Evolutionary conservation across 2,797 vertebrate genomes (phyloP), one percentile per base, ranked within the genome.

Genomic region (Notamacropus eugenii): DNA sequence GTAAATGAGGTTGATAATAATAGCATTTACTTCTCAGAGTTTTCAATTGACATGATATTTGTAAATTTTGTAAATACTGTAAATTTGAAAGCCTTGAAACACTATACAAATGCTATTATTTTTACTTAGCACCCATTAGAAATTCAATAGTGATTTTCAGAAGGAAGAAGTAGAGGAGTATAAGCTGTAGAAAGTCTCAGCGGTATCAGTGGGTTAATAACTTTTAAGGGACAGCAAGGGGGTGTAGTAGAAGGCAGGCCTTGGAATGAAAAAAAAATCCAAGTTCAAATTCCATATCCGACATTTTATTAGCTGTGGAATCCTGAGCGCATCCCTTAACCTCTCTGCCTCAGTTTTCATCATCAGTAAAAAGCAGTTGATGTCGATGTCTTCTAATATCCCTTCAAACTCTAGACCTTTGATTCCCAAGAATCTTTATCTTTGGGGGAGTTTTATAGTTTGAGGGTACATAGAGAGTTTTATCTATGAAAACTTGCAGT

Each of bases 401-500:
- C 31, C 29, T 46, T 46, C 2, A 1, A 82, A 10, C 1, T 82
- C 22, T 82, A 46, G 4, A 55, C 54, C 94, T 92, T 46, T 56
- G 19, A 46, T 46, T 91, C 55, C 29, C 0, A 90, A 87, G 56
- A 34, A 62, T 91, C 28, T 56, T 56, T 27, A 91, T 93, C 91
- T 96, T 96, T 91, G 87, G 0, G 87, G 0, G 93, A 93, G 74
- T 91, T 16, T 94, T 96, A 22, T 16, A 40, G 59, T 95, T 95
- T 56, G n/a, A 91, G 93, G 46, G 94, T 34, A 92, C 1, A 56
- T 34, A 10, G 40, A 24, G 6, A 27, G 54, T 93, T 91, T 93
- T 56, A 92, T 74, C n/a, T 96, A 14, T 13, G 90, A 93, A 97
- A 91, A 92, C 95, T 93, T 54, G 59, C 57, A 95, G 8, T 46